These are phyloP conservation scores for Cheilosia pagana DNA, from an alignment of 2,888 invertebrate genomes.

Conservation along the genomic window DNA sequence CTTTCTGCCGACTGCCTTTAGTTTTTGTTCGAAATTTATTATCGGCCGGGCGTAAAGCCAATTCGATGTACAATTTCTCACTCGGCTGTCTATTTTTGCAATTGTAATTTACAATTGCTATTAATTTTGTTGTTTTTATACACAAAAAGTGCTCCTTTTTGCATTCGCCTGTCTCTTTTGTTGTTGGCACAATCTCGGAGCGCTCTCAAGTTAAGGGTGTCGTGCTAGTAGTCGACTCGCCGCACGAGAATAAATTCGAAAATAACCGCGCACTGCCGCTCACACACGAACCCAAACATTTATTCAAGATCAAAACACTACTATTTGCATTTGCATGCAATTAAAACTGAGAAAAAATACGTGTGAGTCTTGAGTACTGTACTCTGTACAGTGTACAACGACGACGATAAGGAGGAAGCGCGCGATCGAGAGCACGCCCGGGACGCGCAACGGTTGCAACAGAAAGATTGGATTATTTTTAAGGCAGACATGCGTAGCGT, in stretches of 20 bases:
- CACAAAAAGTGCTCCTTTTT: conserved; percentile 8
- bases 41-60: conserved; percentile 69
- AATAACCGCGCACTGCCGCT: conserved; percentile 34
- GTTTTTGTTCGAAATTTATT: conserved; percentile 56
- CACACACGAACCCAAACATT: conserved; percentile 56
- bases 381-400: too few species aligned
- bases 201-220: conserved; percentile 39
- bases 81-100: conserved; percentile 69
- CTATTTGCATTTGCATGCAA: conserved; percentile 71
- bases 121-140: conserved; percentile 61
- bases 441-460: conserved; percentile 12
- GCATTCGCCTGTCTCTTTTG: conserved; percentile 14
- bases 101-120: conserved; percentile 74
- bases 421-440: conserved; percentile 1
- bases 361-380: conserved; percentile 9
- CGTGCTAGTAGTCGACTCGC: conserved; percentile 8
- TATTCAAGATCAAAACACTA: conserved; percentile 75
- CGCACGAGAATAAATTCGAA: conserved; percentile 16
- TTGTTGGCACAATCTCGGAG: conserved; percentile 42
- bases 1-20: conserved; percentile 15
- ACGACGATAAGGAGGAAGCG: not conserved
- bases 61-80: conserved; percentile 70
- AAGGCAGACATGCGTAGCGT: conserved; percentile 73
- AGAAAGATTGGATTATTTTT: conserved; percentile 65
- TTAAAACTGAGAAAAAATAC: conserved; percentile 55